Conservation (phyloP, 1,140 invertebrate species). For the Asobara japonica region DNA sequence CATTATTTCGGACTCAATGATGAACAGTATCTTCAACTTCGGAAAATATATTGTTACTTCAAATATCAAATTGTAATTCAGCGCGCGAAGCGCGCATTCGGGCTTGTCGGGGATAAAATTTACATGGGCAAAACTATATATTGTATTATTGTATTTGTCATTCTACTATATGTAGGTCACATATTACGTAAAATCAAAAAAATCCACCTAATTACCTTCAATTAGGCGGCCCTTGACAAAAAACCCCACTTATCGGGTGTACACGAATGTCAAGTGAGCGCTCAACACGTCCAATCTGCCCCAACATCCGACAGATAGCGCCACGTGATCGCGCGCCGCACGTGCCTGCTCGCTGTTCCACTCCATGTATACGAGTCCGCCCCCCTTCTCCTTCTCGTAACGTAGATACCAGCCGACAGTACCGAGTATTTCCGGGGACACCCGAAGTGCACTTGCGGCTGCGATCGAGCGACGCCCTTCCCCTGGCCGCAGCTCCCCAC, state of each 20-base stretch:
- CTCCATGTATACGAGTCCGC: background rate
- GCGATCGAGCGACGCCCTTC: slow-evolving; percentile 55
- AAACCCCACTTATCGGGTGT: background rate
- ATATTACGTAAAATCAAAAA: background rate
- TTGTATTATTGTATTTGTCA: no score
- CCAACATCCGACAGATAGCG: slow-evolving; percentile 31
- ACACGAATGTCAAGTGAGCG: slow-evolving; percentile 7
- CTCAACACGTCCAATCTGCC: background rate
- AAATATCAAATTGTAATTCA: no score
- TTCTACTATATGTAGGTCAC: no score
- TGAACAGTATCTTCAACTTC: no score
- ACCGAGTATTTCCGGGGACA: slow-evolving; percentile 50
- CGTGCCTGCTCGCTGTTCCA: slow-evolving; percentile 25
- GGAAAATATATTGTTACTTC: no score
- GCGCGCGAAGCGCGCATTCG: no score
- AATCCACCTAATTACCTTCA: background rate
- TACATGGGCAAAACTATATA: no score
- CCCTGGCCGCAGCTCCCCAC: slow-evolving; percentile 31
- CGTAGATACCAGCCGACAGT: slow-evolving; percentile 43
- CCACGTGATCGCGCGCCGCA: slow-evolving; percentile 31
- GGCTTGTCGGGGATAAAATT: no score
- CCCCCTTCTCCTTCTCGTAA: background rate
- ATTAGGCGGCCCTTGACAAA: background rate
- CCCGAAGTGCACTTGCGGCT: slow-evolving; percentile 48
- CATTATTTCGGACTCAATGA: no score